A percentile compares a stretch with the other conserved stretches of the same genome.
phyloP scores from a whole-genome alignment of 2,888 invertebrate genomes.

The Thysanoteuthis rhombus region DNA sequence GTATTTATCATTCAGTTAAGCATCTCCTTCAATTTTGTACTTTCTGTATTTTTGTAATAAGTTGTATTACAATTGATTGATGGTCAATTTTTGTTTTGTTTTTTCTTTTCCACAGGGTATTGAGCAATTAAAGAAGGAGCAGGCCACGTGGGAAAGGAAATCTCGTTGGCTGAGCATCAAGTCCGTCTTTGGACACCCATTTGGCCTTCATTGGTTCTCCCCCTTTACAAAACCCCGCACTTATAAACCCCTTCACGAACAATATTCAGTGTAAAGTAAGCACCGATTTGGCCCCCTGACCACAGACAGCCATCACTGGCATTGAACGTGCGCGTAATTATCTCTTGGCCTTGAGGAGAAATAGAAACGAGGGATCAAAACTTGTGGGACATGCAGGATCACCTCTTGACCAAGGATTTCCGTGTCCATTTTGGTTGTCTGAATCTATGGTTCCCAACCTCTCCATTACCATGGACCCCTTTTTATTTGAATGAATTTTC shows the following conservation, averaged over 20 bases:
- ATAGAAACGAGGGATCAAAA: not conserved
- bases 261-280: slow-evolving; percentile 1
- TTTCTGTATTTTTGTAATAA: no score
- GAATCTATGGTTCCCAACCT: no score
- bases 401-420: no score
- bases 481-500: no score
- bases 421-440: not conserved
- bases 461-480: no score
- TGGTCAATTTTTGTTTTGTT: not conserved
- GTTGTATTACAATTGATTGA: no score
- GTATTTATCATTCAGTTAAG: no score
- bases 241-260: slow-evolving; percentile 25
- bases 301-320: not conserved
- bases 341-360: not conserved
- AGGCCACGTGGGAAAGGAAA: slow-evolving; percentile 90
- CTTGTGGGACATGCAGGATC: not conserved
- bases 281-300: not conserved
- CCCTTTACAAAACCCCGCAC: slow-evolving; percentile 76
- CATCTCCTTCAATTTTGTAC: no score
- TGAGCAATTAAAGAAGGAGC: slow-evolving; percentile 95
- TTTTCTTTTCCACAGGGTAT: slow-evolving; percentile 79
- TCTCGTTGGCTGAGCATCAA: slow-evolving; percentile 95
- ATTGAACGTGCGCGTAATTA: not conserved
- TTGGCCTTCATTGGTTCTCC: slow-evolving; percentile 93
- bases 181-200: slow-evolving; percentile 91